Evolutionary conservation across 2,113 vertebrate species (phyloP).

Genomic region (Colinus virginianus): DNA sequence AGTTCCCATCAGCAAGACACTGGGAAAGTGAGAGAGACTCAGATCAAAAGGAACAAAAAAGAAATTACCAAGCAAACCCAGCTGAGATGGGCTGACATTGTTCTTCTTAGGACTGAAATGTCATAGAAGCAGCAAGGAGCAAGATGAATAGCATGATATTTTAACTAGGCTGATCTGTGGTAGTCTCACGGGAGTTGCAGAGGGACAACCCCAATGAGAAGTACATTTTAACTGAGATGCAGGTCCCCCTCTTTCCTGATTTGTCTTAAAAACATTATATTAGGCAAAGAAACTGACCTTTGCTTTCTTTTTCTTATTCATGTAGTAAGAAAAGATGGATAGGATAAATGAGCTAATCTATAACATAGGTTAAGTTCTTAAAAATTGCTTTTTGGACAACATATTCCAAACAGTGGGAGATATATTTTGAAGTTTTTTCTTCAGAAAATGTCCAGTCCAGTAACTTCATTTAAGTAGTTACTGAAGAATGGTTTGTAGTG

Average conservation of each 20-base stretch:
- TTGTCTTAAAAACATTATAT: neutral
- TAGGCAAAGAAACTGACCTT: neutral
- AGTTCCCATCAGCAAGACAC: neutral
- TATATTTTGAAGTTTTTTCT: neutral
- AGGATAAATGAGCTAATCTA: neutral
- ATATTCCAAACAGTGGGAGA: neutral
- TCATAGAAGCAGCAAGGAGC: neutral
- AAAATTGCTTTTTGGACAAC: neutral
- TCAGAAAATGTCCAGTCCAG: neutral
- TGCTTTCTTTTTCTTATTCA: neutral
- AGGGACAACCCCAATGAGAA: neutral
- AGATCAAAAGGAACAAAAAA: constrained; percentile 8
- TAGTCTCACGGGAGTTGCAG: neutral
- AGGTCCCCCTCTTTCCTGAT: neutral
- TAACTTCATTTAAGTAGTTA: neutral
- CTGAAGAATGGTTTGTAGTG: neutral
- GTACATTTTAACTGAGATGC: neutral
- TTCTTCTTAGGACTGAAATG: constrained; percentile 28
- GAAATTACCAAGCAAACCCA: neutral
- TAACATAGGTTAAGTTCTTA: neutral
- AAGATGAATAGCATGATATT: neutral
- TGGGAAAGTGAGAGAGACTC: neutral
- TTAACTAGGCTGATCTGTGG: neutral
- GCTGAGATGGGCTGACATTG: neutral
- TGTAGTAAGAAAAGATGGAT: neutral